Base-by-base conservation (phyloP, 2,113 vertebrate species). In the Addax nasomaculatus region DNA sequence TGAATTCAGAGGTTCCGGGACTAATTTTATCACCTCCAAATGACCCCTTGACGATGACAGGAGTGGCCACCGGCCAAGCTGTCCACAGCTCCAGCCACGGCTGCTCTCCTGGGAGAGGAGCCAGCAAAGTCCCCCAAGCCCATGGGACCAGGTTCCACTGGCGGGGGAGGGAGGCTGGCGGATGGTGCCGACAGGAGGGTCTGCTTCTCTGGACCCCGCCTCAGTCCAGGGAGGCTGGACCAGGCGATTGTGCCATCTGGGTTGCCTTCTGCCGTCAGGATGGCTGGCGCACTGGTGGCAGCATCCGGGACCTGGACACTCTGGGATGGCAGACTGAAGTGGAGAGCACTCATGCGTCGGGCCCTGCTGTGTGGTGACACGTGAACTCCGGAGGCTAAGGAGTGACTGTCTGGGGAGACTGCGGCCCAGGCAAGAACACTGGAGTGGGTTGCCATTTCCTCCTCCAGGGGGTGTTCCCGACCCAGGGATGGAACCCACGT, bases 371-470 rank as follows among this genome's bases (percentile, higher is more conserved):
- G 1, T 6, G n/a, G 8, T 2, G 33, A 19, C 57, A 19, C 11
- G 4, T 2, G 43, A 19, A 21, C 11, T 0, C 3, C 0, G 15
- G 13, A 29, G 29, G 60, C 16, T 13, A 14, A 33, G 13, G 8
- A 36, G 11, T 14, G 11, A 5, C 33, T 17, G 5, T 36, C 27
- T 19, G 76, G 78, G 89, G 33, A 19, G 43, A 51, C n/a, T 23
- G 19, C 4, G 4, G 5, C 67, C 67, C 67, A 23, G 67, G n/a
- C n/a, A 39, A 23, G 67, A 39, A 13, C 1, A 3, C 10, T 23
- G 67, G 19, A 6, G 67, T 12, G n/a, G n/a, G 67, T 1, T 6
- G 67, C 19, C n/a, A 13, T 23, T 5, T 73, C 67, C 5, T 23
- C 67, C 67, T 73, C 67, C 19, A 39, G 67, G n/a, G 67, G n/a